Conservation (phyloP, 2,888 invertebrate species). For the Ophion slaviceki region DNA sequence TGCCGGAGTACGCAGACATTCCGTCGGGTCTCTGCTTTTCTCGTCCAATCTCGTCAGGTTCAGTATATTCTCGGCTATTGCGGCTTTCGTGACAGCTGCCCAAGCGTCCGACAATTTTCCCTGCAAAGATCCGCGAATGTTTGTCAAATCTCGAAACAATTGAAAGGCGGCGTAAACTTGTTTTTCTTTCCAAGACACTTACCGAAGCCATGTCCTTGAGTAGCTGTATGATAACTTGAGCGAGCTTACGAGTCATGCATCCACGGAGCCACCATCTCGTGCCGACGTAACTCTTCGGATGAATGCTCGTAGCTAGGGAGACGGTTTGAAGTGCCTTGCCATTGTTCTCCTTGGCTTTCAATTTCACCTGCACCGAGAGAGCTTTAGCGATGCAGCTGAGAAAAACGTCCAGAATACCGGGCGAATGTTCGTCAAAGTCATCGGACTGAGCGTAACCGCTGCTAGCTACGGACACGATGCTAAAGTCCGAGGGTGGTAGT, state of each 20-base stretch:
- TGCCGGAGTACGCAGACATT: slow-evolving; percentile 92
- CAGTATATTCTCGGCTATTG: slow-evolving; percentile 94
- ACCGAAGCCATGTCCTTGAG: slow-evolving; percentile 97
- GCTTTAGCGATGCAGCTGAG: slow-evolving; percentile 96
- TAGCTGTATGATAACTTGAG: slow-evolving; percentile 93
- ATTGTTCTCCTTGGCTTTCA: slow-evolving; percentile 86
- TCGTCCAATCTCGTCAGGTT: slow-evolving; percentile 93
- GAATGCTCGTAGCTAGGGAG: slow-evolving; percentile 86
- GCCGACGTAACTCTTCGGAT: slow-evolving; percentile 86
- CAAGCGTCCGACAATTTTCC: slow-evolving; percentile 94
- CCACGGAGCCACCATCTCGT: slow-evolving; percentile 94
- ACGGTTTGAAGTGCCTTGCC: slow-evolving; percentile 84
- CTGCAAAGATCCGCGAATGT: slow-evolving; percentile 83
- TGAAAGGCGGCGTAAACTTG: not conserved
- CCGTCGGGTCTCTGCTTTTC: slow-evolving; percentile 88
- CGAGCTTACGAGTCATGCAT: slow-evolving; percentile 92
- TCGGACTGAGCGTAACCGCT: slow-evolving; percentile 83
- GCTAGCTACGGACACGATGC: slow-evolving; percentile 87
- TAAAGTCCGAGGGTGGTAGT: slow-evolving; percentile 91
- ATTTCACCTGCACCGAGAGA: slow-evolving; percentile 94
- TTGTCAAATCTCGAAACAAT: not conserved
- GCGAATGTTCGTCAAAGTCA: slow-evolving; percentile 85
- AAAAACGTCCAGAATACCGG: slow-evolving; percentile 95
- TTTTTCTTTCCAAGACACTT: slow-evolving; percentile 77
- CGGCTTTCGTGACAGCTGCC: slow-evolving; percentile 94